These are phyloP conservation scores for Sturnira hondurensis DNA, from an alignment of 2,113 vertebrate species.

Conservation along the genomic window DNA sequence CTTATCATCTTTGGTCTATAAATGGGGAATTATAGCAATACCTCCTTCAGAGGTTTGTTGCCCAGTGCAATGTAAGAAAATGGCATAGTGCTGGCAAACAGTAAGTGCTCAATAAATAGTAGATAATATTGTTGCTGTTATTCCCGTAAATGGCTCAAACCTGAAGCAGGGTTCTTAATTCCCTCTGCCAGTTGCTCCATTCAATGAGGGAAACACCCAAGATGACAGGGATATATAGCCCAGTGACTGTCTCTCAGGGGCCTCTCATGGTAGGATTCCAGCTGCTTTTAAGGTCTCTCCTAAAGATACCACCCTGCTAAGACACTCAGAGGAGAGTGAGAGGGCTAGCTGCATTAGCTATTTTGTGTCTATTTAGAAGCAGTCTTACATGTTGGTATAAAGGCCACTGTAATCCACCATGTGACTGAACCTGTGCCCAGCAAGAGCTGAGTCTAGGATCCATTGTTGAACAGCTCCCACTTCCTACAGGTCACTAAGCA, in stretches of 20 bases:
- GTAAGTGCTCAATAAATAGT: conserved; percentile 43
- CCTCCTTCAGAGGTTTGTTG: not conserved
- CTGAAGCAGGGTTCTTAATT: conserved; percentile 32
- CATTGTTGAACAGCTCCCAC: not conserved
- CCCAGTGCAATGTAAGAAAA: not conserved
- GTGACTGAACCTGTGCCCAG: conserved; percentile 38
- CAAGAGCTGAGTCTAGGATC: not conserved
- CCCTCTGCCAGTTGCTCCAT: not conserved
- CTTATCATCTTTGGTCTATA: not conserved
- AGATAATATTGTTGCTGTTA: not conserved
- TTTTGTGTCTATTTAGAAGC: conserved; percentile 72
- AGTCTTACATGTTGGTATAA: conserved; percentile 47
- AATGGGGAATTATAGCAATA: not conserved
- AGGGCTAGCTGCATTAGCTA: conserved; percentile 32
- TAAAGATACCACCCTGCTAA: not conserved
- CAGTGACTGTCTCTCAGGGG: not conserved
- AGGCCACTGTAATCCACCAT: conserved; percentile 55
- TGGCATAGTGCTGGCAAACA: not conserved
- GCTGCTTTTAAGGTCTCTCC: not conserved
- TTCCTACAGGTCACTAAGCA: conserved; percentile 45
- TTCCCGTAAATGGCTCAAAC: not conserved
- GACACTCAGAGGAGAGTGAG: not conserved
- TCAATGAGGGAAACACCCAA: conserved; percentile 25
- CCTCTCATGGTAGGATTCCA: not conserved
- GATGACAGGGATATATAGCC: not conserved